Percentiles rank a stretch among this genome's conserved stretches.
Conservation (phyloP, 2,888 invertebrate species). For the Andrena chrysosceles region DNA sequence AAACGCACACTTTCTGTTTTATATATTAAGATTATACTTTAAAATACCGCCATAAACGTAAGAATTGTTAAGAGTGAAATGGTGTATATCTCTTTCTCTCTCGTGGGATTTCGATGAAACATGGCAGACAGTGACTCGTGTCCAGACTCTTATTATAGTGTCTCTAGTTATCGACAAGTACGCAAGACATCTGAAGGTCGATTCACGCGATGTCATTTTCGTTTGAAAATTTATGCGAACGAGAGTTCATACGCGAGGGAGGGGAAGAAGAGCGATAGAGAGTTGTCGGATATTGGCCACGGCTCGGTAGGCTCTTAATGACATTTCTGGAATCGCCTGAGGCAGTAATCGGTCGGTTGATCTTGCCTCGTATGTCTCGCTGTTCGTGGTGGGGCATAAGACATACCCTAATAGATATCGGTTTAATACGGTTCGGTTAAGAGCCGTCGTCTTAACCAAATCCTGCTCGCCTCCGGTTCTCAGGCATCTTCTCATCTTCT, state of each 20-base stretch:
- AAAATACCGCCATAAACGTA: no score
- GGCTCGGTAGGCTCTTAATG: conserved; percentile 75
- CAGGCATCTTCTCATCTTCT: conserved; percentile 2
- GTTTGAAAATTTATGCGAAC: not conserved
- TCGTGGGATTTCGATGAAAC: no score
- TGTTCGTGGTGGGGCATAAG: conserved; percentile 20
- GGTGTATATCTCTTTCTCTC: no score
- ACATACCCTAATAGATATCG: conserved; percentile 71
- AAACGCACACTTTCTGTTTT: no score
- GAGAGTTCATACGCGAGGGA: not conserved
- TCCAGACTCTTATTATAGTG: no score
- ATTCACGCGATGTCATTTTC: not conserved
- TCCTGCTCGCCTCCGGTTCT: not conserved
- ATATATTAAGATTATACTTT: no score
- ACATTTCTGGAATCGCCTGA: conserved; percentile 76
- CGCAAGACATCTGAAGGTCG: not conserved
- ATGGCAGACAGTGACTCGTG: no score
- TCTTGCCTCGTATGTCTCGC: conserved; percentile 29
- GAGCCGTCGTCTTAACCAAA: conserved; percentile 27
- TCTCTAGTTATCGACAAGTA: not conserved
- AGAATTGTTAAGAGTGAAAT: no score
- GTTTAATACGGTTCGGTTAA: conserved; percentile 57
- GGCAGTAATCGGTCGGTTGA: conserved; percentile 68
- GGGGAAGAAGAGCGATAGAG: not conserved
- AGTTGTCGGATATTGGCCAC: conserved; percentile 72